Evolutionary conservation across 2,113 vertebrate genomes (phyloP), one percentile per base, ranked within the genome.

Genomic region (Mobula birostris): DNA sequence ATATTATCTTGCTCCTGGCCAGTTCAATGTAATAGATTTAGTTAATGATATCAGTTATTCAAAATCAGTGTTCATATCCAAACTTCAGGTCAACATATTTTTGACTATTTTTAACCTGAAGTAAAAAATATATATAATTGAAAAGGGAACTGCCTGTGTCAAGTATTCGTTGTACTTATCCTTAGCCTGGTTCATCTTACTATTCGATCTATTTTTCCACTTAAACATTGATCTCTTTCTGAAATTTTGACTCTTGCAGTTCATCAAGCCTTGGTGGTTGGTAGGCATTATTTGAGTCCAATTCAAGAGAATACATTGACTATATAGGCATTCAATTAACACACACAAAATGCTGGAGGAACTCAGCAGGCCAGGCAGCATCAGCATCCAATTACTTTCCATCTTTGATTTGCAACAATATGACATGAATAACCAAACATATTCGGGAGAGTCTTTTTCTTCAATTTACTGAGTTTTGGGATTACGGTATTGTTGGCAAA

Each of bases 1-100:
- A 95, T 78, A 95, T 83, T 94, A 94, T 94, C 94, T 94, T 95
- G 95, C 94, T 96, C 95, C 94, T 96, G 95, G 95, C 66, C 36
- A 93, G 95, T 95, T 95, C 95, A 95, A 15, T 88, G 95, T 95
- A 95, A 95, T 95, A 74, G 68, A 94, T 95, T 96, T 94, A 95
- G 95, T 95, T 94, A 94, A 94, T 95, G 96, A 95, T 95, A 0
- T 72, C 94, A 95, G 58, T 48, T 94, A 94, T 95, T 92, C 85
- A 91, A 94, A 94, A 66, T 19, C 17, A 21, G 68, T 72, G 12
- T 72, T 93, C 68, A 93, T 48, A 19, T 48, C 17, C 9, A 48
- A 72, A 72, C 29, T 12, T 72, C 36, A 93, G 70, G 24, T 48
- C 17, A 24, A 48, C 36, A 74, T 15, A 17, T n/a, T 90, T 36